phyloP scores from a whole-genome alignment of 2,113 vertebrate species.

The Tyto alba region DNA sequence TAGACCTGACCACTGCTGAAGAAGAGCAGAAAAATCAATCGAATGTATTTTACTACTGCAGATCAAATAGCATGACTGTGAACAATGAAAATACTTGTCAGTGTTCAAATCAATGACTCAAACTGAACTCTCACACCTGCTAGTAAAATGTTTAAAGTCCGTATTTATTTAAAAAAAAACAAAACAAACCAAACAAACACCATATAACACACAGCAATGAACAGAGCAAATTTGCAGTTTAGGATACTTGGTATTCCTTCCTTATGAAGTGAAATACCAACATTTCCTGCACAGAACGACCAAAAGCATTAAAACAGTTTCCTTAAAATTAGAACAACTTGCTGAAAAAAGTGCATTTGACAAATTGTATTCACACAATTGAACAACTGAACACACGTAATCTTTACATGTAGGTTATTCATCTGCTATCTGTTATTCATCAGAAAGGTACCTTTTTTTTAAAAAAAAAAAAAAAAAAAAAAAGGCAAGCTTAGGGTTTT shows the following conservation, averaged over 20 bases:
- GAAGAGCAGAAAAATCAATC: not conserved
- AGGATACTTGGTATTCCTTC: not conserved
- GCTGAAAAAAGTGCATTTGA: not conserved
- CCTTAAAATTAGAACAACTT: not conserved
- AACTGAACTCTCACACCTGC: not conserved
- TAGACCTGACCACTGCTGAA: not conserved
- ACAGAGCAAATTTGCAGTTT: not conserved
- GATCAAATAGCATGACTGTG: too few species aligned
- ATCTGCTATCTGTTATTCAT: not conserved
- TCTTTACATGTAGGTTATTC: not conserved
- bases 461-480: too few species aligned
- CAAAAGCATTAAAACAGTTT: not conserved
- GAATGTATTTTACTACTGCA: not conserved
- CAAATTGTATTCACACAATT: not conserved
- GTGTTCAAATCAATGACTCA: too few species aligned
- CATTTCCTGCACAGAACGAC: not conserved
- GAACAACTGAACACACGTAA: not conserved
- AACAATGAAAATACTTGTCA: too few species aligned
- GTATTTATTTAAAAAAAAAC: not conserved
- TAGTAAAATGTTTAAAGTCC: not conserved
- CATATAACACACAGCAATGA: not conserved
- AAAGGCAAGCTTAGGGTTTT: rapidly evolving
- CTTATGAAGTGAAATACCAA: not conserved
- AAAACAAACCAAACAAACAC: not conserved
- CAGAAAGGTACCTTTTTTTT: not conserved